These are phyloP conservation scores for Ptilorrhoa leucosticta DNA, from an alignment of 2,113 vertebrate genomes.

Conservation along the genomic window DNA sequence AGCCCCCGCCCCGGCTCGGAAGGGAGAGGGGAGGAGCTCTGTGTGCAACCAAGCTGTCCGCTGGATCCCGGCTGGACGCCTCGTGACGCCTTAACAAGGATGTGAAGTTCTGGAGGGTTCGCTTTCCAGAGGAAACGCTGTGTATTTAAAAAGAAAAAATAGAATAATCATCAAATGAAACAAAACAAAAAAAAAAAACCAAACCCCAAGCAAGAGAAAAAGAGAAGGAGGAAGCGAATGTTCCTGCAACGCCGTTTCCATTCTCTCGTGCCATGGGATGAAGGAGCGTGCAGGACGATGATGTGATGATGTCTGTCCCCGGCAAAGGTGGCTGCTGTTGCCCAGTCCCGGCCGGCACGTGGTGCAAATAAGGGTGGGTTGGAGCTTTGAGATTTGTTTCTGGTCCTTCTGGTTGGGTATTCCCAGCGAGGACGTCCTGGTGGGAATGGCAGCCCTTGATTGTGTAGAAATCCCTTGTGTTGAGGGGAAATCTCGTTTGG, in stretches of 20 bases:
- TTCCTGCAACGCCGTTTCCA: not conserved
- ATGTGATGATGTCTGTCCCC: not conserved
- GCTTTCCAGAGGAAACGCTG: conserved; percentile 27
- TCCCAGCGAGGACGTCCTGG: not conserved
- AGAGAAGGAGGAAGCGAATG: not conserved
- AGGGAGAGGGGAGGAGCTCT: not conserved
- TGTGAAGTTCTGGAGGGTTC: conserved; percentile 51
- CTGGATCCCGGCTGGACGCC: conserved; percentile 16
- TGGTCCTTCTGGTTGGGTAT: not conserved
- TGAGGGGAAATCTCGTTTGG: not conserved
- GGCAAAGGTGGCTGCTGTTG: not conserved
- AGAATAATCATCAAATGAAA: not conserved
- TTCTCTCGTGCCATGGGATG: conserved; percentile 10
- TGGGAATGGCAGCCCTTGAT: not conserved
- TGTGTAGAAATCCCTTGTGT: not conserved
- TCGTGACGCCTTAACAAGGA: conserved; percentile 71
- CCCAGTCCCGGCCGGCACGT: not conserved
- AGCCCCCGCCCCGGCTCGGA: accelerated
- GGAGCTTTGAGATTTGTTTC: not conserved
- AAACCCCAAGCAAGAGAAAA: not conserved
- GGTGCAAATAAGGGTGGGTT: not conserved
- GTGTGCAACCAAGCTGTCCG: not conserved
- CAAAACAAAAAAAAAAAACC: not conserved
- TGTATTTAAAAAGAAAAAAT: not conserved
- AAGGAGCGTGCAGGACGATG: not conserved